These are phyloP conservation scores for Autographa pulchrina DNA, from an alignment of 2,888 invertebrate species.

Conservation along the genomic window DNA sequence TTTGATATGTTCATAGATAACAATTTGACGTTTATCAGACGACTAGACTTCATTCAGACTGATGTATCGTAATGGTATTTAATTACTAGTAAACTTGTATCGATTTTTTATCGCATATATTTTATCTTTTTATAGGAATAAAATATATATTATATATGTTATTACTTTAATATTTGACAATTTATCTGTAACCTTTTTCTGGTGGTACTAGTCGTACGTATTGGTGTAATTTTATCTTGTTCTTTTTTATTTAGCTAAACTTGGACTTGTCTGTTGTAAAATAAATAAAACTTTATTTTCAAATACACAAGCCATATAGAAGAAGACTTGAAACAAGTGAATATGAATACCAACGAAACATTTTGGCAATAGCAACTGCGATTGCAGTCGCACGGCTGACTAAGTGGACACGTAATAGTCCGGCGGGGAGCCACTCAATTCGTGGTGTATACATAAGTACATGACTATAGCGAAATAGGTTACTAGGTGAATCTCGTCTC, in stretches of 20 bases:
- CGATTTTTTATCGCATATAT: no score
- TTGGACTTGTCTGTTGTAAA: no score
- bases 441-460: constrained; percentile 51
- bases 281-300: no score
- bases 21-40: constrained; percentile 40
- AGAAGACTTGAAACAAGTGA: background rate
- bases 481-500: constrained; percentile 71
- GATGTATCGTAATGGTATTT: constrained; percentile 15
- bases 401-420: constrained; percentile 45
- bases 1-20: constrained; percentile 43
- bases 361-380: constrained; percentile 40
- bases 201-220: no score
- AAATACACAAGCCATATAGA: background rate
- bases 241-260: no score
- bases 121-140: no score
- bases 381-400: constrained; percentile 16
- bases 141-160: no score
- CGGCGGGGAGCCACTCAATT: constrained; percentile 61
- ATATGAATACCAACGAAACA: constrained; percentile 4
- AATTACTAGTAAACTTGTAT: background rate
- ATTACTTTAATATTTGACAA: no score
- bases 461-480: constrained; percentile 65
- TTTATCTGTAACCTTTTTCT: no score
- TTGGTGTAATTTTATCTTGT: no score
- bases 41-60: constrained; percentile 31